These are phyloP conservation scores for Pristionchus exspectatus DNA, from an alignment of 2,888 invertebrate species.

Conservation along the genomic window DNA sequence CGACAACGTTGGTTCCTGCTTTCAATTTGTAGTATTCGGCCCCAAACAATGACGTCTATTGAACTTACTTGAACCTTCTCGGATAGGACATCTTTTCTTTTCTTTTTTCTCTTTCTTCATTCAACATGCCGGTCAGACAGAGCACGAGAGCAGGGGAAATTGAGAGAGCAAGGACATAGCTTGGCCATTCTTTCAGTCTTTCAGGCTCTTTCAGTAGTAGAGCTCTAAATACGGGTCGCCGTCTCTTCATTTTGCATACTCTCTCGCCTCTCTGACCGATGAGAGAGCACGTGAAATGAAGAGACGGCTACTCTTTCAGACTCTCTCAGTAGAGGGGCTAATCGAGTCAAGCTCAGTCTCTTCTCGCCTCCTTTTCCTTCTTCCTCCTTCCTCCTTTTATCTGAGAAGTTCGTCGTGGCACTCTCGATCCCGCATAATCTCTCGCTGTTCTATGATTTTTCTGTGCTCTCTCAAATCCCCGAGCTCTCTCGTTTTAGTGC, in stretches of 20 bases:
- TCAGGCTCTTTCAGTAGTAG: background rate
- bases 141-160: background rate
- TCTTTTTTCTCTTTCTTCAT: background rate
- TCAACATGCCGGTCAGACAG: background rate
- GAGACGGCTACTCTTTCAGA: too few species aligned
- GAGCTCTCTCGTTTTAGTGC: background rate
- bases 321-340: constrained; percentile 5
- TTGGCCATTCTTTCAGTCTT: background rate
- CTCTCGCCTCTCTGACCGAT: too few species aligned
- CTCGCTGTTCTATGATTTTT: background rate
- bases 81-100: background rate
- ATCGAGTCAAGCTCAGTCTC: constrained; percentile 31
- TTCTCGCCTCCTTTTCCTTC: background rate
- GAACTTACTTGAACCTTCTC: background rate
- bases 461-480: background rate
- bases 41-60: background rate
- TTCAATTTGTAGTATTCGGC: too few species aligned
- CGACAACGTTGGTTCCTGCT: background rate
- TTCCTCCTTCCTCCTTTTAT: background rate
- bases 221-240: too few species aligned
- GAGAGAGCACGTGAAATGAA: too few species aligned
- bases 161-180: background rate
- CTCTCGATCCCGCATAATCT: background rate
- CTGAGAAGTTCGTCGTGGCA: background rate
- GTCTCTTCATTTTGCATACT: too few species aligned